These are phyloP conservation scores for Alaudala cheleensis DNA, from an alignment of 2,113 vertebrate genomes.

Conservation along the genomic window DNA sequence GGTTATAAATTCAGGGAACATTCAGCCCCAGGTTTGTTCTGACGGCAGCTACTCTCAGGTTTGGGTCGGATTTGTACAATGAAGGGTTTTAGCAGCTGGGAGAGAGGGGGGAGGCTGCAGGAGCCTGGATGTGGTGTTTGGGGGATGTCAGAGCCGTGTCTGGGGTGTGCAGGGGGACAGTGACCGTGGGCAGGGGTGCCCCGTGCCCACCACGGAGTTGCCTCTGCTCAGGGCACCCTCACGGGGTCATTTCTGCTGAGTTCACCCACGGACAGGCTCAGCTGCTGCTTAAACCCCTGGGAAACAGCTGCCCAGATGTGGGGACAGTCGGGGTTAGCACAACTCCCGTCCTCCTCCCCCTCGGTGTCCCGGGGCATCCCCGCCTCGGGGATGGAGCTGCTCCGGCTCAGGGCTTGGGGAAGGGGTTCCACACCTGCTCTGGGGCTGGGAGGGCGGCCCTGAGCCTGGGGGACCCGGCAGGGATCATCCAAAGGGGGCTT, in stretches of 20 bases:
- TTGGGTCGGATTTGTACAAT: fast-evolving
- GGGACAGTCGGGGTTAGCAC: too few species aligned
- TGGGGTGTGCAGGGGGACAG: not conserved
- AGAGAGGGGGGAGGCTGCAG: not conserved
- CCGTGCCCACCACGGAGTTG: fast-evolving
- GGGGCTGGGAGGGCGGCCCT: not conserved
- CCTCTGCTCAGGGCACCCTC: not conserved
- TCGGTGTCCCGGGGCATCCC: fast-evolving
- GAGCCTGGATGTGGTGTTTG: fast-evolving
- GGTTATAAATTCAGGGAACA: not conserved
- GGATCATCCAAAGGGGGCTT: not conserved
- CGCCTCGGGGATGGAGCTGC: fast-evolving
- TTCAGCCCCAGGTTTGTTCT: not conserved
- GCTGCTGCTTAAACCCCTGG: not conserved
- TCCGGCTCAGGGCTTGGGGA: fast-evolving
- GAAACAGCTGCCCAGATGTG: not conserved
- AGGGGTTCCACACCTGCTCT: fast-evolving
- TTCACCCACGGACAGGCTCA: fast-evolving
- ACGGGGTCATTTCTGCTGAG: fast-evolving
- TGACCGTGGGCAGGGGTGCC: fast-evolving
- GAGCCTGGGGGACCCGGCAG: not conserved
- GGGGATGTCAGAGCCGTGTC: fast-evolving
- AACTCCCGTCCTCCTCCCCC: not conserved
- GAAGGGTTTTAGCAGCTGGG: fast-evolving
- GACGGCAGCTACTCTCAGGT: not conserved